These are phyloP conservation scores for Stenodera caucasica DNA, from an alignment of 2,888 invertebrate species.

Conservation along the genomic window DNA sequence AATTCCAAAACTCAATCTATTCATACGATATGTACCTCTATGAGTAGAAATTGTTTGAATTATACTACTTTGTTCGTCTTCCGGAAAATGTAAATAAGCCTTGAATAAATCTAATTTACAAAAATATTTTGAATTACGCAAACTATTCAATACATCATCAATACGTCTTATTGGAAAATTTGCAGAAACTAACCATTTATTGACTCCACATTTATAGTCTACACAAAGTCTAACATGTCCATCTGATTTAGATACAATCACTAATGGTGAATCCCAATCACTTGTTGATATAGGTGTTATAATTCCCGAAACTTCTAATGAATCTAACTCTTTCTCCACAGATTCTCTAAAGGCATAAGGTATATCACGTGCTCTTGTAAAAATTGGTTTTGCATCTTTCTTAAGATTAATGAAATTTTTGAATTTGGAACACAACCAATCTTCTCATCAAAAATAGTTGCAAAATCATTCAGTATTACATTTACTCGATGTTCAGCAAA, in stretches of 20 bases:
- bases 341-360: neutral
- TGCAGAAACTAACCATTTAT: constrained; percentile 29
- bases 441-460: too few species aligned
- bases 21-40: constrained; percentile 32
- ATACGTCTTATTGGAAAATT: constrained; percentile 13
- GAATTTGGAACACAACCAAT: too few species aligned
- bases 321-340: neutral
- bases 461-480: too few species aligned
- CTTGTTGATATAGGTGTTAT: constrained; percentile 13
- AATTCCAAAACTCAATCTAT: constrained; percentile 34
- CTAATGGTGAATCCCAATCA: constrained; percentile 33
- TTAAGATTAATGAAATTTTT: too few species aligned
- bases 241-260: constrained; percentile 30
- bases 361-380: neutral
- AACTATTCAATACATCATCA: too few species aligned
- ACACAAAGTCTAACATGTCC: constrained; percentile 28
- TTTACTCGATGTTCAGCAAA: too few species aligned
- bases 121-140: neutral
- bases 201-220: constrained; percentile 37
- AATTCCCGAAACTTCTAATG: neutral
- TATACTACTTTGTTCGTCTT: neutral
- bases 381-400: neutral
- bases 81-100: neutral
- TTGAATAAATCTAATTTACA: neutral
- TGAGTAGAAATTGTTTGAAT: constrained; percentile 32